Conservation (phyloP, 2,113 vertebrate species). For the Onychostruthus taczanowskii region DNA sequence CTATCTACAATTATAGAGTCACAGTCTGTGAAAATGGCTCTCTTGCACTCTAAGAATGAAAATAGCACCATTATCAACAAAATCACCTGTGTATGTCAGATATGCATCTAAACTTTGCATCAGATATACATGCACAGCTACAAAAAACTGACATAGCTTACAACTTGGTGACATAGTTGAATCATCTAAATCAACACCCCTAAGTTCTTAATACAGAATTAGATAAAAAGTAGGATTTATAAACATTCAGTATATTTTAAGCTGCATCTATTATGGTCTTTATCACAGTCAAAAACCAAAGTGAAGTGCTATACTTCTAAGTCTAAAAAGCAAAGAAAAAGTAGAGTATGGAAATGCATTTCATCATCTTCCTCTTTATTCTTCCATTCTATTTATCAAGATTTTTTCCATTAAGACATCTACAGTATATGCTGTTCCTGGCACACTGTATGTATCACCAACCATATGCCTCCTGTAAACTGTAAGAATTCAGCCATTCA, state of each 20-base stretch:
- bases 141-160: not conserved
- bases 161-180: not conserved
- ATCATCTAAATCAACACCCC: not conserved
- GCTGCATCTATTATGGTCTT: not conserved
- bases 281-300: not conserved
- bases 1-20: not conserved
- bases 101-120: not conserved
- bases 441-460: conserved; percentile 30
- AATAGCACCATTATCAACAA: not conserved
- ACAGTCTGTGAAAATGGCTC: not conserved
- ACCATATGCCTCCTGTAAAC: conserved; percentile 43
- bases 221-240: not conserved
- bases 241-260: not conserved
- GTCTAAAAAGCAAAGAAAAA: not conserved
- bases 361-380: not conserved
- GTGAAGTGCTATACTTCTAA: not conserved
- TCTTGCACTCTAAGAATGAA: not conserved
- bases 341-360: not conserved
- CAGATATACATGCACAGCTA: not conserved
- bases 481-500: conserved; percentile 55
- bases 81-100: not conserved
- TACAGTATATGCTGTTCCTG: conserved; percentile 18
- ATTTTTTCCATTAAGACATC: conserved; percentile 39
- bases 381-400: conserved; percentile 5
- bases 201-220: not conserved